Evolutionary conservation across 2,888 invertebrate species (phyloP), one percentile per base, ranked within the genome.

Genomic region (Acanthacorydalis orientalis): DNA sequence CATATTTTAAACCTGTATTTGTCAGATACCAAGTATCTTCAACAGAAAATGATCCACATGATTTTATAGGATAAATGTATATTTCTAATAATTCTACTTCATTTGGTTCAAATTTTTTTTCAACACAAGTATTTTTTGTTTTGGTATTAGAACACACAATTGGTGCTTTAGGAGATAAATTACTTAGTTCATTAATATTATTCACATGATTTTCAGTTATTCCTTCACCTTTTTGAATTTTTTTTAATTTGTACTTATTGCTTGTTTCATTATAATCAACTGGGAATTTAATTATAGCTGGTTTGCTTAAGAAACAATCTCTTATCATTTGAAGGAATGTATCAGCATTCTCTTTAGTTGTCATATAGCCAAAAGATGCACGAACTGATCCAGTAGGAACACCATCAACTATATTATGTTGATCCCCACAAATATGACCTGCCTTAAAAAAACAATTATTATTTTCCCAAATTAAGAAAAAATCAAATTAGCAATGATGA

Each of bases 391-490:
- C 97, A 0, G 95, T 93, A 1, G 97, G 96, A 53, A 69, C 70
- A 0, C 90, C 92, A 57, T 89, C 73, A 4, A 95, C 69, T 46
- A 95, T 65, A 67, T 95, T 93, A 51, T 77, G 71, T 57, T 83
- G 79, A 60, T 93, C 95, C 0, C 95, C 92, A 64, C 95, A 95
- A 38, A 86, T 79, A 63, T 93, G 93, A 0, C 95, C 95, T 2
- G 81, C 77, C 72, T 75, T 56, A 52, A 60, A 23, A 23, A 23
- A n/a, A n/a, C n/a, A n/a, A n/a, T n/a, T n/a, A n/a, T n/a, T n/a
- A n/a, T n/a, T n/a, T n/a, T n/a, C n/a, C n/a, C n/a, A n/a, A n/a
- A n/a, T n/a, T n/a, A n/a, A n/a, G n/a, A n/a, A n/a, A n/a, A n/a
- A n/a, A n/a, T n/a, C n/a, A n/a, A n/a, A n/a, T n/a, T n/a, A n/a